Base-by-base conservation (phyloP, 2,888 invertebrate genomes). In the Galeruca laticollis region DNA sequence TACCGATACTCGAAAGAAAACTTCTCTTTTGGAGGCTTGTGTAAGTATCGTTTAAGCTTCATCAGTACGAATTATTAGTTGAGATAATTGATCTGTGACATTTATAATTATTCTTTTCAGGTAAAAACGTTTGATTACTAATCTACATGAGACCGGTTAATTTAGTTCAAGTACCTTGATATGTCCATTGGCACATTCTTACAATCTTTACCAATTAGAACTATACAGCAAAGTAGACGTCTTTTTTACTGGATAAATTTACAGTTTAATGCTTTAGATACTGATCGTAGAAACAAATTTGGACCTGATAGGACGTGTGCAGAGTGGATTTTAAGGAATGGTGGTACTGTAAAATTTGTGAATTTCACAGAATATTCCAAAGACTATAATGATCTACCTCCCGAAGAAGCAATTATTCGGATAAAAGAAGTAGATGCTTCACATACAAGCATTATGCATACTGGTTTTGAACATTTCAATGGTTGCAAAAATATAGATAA, bases 21-120 rank as follows among this genome's bases (percentile, higher is more conserved):
- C 98, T 99, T 81, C 99, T 99, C 86, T 99, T 84, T 90, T 99
- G 80, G 99, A 99, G 89, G 99, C 99, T 74, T 93, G 96, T 85
- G 97, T 97, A 86, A 89, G 92, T 88, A 63, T 6, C 21, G 13
- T 20, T 11, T 20, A 60, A 60, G 13, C 40, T 43, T 57, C 60
- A 67, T 74, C n/a, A n/a, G n/a, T n/a, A n/a, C n/a, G n/a, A n/a
- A n/a, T n/a, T n/a, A n/a, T n/a, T n/a, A n/a, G n/a, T n/a, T n/a
- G n/a, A n/a, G n/a, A n/a, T n/a, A n/a, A n/a, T 72, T 73, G 74
- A 79, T 15, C 57, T 26, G 26, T 26, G 26, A 26, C 26, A 26
- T 26, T 59, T 18, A 40, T 60, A 31, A 82, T 82, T 81, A 15
- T 9, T 72, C 62, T 75, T 79, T 60, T 40, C 87, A 93, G 93